phyloP scores from a whole-genome alignment of 1,140 invertebrate genomes.

The Latrodectus geometricus region DNA sequence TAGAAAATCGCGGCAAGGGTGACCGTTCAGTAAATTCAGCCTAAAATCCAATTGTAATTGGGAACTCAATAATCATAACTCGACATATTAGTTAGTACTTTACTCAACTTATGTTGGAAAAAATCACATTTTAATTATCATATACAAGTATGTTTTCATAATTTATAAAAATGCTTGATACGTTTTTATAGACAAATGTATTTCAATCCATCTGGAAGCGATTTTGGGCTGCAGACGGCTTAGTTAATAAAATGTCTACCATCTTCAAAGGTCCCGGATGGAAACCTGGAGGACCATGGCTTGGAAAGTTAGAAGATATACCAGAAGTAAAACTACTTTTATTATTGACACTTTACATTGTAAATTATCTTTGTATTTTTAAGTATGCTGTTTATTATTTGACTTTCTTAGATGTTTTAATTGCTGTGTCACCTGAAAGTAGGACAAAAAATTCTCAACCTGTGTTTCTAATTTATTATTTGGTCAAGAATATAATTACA shows the following conservation, averaged over 20 bases:
- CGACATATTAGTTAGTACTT: no score
- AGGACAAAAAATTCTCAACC: no score
- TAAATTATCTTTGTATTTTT: neutral
- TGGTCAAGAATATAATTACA: neutral
- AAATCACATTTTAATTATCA: no score
- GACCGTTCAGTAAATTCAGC: no score
- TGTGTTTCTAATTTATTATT: no score
- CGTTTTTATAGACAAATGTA: conserved; percentile 73
- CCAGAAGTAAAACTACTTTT: conserved; percentile 75
- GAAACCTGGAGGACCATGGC: conserved; percentile 81
- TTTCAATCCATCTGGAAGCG: conserved; percentile 76
- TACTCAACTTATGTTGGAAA: no score
- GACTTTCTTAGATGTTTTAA: no score
- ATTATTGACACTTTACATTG: neutral
- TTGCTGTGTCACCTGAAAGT: no score
- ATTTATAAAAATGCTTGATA: neutral
- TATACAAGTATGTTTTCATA: no score
- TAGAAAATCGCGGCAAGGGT: no score
- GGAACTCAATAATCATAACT: no score
- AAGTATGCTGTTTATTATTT: neutral
- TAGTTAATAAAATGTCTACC: conserved; percentile 76
- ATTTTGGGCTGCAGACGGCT: conserved; percentile 72
- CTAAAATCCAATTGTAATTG: no score
- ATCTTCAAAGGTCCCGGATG: conserved; percentile 88
- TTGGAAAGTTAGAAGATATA: conserved; percentile 81